Conservation (phyloP, 2,797 vertebrate species). For the Liasis olivaceus region DNA sequence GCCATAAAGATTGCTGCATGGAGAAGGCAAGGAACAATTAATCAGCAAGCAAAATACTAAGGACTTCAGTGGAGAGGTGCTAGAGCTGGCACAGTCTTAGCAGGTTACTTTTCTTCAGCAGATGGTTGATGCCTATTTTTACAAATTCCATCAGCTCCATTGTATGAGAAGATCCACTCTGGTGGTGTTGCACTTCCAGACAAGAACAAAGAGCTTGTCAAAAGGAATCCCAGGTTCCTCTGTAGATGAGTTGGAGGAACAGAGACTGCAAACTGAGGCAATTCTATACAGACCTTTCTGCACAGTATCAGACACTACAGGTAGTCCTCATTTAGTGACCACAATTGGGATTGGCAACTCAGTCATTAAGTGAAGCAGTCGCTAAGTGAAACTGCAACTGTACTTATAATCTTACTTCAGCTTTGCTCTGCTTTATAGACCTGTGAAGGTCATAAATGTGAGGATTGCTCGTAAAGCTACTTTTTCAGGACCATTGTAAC, state of each 20-base stretch:
- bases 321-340: not conserved
- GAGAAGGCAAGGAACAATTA: conserved; percentile 1
- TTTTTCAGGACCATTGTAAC: not conserved
- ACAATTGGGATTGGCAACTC: not conserved
- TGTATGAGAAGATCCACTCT: not conserved
- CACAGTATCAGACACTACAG: not conserved
- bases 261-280: not conserved
- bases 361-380: not conserved
- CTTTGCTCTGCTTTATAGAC: not conserved
- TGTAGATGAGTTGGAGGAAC: not conserved
- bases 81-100: not conserved
- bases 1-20: not conserved
- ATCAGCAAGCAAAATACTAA: not conserved
- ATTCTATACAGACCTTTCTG: not conserved
- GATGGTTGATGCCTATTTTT: conserved; percentile 11
- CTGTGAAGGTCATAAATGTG: not conserved
- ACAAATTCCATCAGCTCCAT: not conserved
- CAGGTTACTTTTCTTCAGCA: not conserved
- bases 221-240: not conserved
- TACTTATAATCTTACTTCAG: not conserved
- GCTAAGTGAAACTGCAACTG: not conserved
- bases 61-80: not conserved
- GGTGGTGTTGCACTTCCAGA: not conserved
- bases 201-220: not conserved
- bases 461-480: not conserved